phyloP scores from a whole-genome alignment of 2,113 vertebrate genomes.

The Benthochromis sp. region DNA sequence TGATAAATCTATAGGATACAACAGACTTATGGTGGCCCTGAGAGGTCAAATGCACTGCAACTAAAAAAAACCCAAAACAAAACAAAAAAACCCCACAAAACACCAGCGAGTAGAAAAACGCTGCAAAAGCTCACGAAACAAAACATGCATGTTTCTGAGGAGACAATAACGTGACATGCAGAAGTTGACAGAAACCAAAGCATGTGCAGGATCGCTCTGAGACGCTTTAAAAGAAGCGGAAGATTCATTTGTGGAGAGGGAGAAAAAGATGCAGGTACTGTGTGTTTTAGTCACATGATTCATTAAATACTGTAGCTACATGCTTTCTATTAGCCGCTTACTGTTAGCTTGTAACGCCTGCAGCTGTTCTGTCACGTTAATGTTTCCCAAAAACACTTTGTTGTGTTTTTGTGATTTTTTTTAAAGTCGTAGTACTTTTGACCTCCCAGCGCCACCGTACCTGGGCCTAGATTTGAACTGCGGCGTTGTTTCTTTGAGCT shows the following conservation, averaged over 20 bases:
- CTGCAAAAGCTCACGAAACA: background rate
- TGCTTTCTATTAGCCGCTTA: background rate
- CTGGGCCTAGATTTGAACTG: background rate
- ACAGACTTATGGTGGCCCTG: background rate
- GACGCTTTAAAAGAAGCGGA: background rate
- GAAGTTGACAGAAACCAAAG: background rate
- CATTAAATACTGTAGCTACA: background rate
- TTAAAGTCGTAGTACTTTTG: background rate
- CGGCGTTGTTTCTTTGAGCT: background rate
- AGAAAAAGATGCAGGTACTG: background rate
- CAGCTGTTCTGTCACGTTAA: background rate
- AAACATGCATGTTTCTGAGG: background rate
- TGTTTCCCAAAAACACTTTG: background rate
- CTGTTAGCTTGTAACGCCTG: background rate
- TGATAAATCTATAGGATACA: background rate
- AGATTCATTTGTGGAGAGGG: background rate
- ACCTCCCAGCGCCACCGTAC: background rate
- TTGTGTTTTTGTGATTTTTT: background rate
- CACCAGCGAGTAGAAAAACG: background rate
- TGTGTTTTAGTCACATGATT: background rate
- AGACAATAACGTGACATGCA: background rate
- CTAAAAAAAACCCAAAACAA: background rate
- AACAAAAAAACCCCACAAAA: background rate
- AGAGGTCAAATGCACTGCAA: background rate
- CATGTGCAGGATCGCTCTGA: background rate